These are phyloP conservation scores for Cephus spinipes DNA, from an alignment of 2,888 invertebrate genomes.

Conservation along the genomic window DNA sequence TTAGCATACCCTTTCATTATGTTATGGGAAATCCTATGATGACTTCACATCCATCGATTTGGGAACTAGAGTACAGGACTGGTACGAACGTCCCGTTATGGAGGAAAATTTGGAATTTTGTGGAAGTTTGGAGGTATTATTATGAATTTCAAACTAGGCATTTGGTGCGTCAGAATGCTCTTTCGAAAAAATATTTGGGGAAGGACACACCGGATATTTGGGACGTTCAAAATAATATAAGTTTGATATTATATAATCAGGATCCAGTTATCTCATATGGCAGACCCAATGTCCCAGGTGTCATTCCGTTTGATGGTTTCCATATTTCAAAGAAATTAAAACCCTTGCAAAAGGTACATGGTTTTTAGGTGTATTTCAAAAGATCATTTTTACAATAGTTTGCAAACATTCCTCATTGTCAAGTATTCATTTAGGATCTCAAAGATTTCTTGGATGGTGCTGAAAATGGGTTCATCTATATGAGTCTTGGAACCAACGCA, in stretches of 20 bases:
- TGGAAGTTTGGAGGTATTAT: background rate
- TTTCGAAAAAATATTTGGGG: constrained; percentile 49
- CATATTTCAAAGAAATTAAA: constrained; percentile 24
- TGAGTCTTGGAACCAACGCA: constrained; percentile 68
- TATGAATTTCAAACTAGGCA: background rate
- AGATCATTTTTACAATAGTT: background rate
- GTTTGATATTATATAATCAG: constrained; percentile 40
- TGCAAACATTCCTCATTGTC: background rate
- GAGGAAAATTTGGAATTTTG: constrained; percentile 5
- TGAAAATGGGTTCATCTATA: constrained; percentile 67
- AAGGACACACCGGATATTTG: constrained; percentile 52
- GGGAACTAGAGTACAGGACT: background rate
- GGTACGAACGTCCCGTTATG: constrained; percentile 4
- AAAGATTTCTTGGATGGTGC: constrained; percentile 64
- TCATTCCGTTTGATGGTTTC: constrained; percentile 33
- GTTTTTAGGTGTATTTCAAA: background rate
- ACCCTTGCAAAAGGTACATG: constrained; percentile 33
- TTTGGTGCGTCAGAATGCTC: constrained; percentile 11
- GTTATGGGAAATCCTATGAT: constrained; percentile 68
- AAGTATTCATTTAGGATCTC: constrained; percentile 46
- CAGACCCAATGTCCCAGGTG: constrained; percentile 36
- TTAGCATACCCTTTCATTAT: constrained; percentile 68
- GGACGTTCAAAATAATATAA: constrained; percentile 48
- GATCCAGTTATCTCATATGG: constrained; percentile 36
- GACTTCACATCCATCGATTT: constrained; percentile 62